phyloP scores from a whole-genome alignment of 1,140 invertebrate genomes.

The Dendrolimus punctatus region DNA sequence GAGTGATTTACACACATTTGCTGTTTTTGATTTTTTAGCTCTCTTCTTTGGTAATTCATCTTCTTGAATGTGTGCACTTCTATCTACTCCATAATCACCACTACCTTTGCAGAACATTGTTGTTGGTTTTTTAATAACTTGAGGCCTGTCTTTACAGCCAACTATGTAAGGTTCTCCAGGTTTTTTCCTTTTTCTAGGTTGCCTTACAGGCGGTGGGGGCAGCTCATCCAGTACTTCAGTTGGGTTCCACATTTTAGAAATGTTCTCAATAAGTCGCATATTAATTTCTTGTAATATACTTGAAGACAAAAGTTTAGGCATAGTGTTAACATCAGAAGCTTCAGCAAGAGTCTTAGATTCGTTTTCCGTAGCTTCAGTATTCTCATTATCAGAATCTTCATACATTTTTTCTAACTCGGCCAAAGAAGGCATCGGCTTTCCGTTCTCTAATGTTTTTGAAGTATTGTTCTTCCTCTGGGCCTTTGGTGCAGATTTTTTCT shows the following conservation, averaged over 20 bases:
- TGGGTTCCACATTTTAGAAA: too few species aligned
- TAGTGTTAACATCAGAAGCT: background rate
- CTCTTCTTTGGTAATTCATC: conserved; percentile 4
- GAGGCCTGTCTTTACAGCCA: conserved; percentile 13
- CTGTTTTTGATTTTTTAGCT: conserved; percentile 6
- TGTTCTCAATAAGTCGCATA: too few species aligned
- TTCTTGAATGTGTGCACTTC: conserved; percentile 5
- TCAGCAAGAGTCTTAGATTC: background rate
- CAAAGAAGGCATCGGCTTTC: conserved; percentile 21
- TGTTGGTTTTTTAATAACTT: conserved; percentile 7
- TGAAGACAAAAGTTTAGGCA: too few species aligned
- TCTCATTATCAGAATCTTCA: conserved; percentile 19
- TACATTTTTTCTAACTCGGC: conserved; percentile 25
- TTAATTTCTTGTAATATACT: too few species aligned
- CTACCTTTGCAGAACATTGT: conserved; percentile 11
- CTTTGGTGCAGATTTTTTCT: background rate
- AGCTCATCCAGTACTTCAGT: conserved; percentile 4
- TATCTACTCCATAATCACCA: conserved; percentile 11
- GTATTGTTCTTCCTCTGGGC: too few species aligned
- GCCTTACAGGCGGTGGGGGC: conserved; percentile 9
- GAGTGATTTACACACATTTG: conserved; percentile 16
- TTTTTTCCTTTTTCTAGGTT: conserved; percentile 17
- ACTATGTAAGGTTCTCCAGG: conserved; percentile 13
- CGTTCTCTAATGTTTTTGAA: background rate
- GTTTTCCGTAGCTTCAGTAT: background rate